These are phyloP conservation scores for Zaprionus tsacasi DNA, from an alignment of 1,140 invertebrate genomes.

Conservation along the genomic window DNA sequence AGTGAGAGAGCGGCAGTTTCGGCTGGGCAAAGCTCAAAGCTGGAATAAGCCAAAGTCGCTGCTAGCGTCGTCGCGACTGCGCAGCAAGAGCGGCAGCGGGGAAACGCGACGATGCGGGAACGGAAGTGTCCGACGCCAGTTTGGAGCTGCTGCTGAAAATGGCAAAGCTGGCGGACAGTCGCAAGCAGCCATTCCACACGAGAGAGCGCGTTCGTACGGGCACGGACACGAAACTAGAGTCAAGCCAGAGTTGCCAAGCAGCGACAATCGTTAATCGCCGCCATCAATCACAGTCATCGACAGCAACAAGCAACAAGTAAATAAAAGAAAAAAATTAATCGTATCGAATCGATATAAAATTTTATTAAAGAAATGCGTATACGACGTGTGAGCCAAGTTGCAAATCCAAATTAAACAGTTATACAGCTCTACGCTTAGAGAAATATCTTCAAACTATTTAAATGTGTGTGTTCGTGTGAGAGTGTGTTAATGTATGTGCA, in stretches of 20 bases:
- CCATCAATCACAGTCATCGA: not conserved
- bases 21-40: conserved; percentile 12
- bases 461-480: not conserved
- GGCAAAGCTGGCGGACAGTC: conserved; percentile 55
- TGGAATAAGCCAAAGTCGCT: conserved; percentile 22
- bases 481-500: conserved; percentile 10
- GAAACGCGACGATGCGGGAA: not conserved
- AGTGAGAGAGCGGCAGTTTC: not conserved
- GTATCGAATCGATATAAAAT: not conserved
- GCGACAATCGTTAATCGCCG: not conserved
- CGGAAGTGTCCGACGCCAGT: conserved; percentile 26
- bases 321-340: not conserved
- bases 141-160: conserved; percentile 7
- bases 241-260: conserved; percentile 3
- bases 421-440: not conserved
- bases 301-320: not conserved
- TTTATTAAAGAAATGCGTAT: not conserved
- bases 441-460: not conserved
- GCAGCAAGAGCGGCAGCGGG: conserved; percentile 29
- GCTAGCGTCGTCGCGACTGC: conserved; percentile 11
- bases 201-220: conserved; percentile 63
- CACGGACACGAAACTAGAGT: conserved; percentile 16
- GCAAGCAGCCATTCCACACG: conserved; percentile 67
- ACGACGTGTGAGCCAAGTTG: not conserved
- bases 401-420: conserved; percentile 1